phyloP scores from a whole-genome alignment of 2,797 vertebrate species.

The Cheirogaleus major region DNA sequence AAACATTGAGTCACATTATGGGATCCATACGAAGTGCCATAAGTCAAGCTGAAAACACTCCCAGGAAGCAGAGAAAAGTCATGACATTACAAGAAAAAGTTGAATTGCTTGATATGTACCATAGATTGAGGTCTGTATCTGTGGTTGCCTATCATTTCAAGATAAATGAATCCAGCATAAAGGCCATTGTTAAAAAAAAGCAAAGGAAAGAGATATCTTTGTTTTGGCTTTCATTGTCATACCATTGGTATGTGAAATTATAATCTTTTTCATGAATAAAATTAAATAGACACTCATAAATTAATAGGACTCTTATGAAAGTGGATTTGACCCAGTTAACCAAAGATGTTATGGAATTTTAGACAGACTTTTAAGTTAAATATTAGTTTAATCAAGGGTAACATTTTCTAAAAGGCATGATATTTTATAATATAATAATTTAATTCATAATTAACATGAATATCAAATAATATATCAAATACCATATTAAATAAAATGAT shows the following conservation, averaged over 20 bases:
- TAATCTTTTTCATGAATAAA: constrained; percentile 13
- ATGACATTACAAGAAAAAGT: not conserved
- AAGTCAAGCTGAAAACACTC: not conserved
- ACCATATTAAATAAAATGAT: not conserved
- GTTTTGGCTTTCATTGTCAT: constrained; percentile 10
- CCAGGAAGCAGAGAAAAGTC: not conserved
- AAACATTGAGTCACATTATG: not conserved
- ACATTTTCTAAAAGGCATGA: not conserved
- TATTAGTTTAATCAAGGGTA: constrained; percentile 7
- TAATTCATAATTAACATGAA: not conserved
- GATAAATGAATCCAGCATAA: not conserved
- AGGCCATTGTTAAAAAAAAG: not conserved
- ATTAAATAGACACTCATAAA: not conserved
- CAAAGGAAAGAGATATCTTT: not conserved
- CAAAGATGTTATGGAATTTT: not conserved
- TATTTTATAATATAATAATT: not conserved
- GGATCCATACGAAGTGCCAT: not conserved
- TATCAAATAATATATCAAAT: no score
- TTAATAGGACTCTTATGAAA: not conserved
- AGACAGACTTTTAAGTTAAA: not conserved
- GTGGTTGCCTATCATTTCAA: not conserved
- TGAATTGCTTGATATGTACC: not conserved
- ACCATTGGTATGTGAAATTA: not conserved
- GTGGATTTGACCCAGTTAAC: not conserved
- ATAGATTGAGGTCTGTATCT: not conserved